Base-by-base conservation (phyloP, 2,113 vertebrate species). In the Loxodonta africana region DNA sequence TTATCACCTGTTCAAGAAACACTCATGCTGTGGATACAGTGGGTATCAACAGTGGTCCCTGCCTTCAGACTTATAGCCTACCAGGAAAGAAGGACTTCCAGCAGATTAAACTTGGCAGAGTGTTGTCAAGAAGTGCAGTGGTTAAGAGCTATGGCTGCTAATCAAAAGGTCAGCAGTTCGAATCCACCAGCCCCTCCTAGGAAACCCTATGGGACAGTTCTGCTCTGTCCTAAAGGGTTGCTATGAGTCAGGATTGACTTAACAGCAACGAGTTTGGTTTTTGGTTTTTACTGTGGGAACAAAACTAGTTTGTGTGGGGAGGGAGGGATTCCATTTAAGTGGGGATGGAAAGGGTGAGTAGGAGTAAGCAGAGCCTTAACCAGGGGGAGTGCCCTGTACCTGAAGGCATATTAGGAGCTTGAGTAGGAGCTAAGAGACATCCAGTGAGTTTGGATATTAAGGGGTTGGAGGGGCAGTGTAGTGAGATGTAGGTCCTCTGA, bases 351-450 rank as follows among this genome's bases (percentile, higher is more conserved):
- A 48, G 51, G 60, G 17, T n/a, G 41, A 77, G 78, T 53, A 41
- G 57, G 44, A 30, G 30, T 57, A 10, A 18, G 65, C 67, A 2
- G 8, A 37, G 25, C 30, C 44, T 28, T 48, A 17, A 17, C 9
- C 0, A 3, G 74, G 26, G 51, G 20, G 60, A 78, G 60, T 57
- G 4, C 30, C 37, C 44, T 14, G 63, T 21, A 4, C 0, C 0
- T 8, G 12, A 23, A 88, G 63, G 73, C 12, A 21, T 25, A 5
- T 37, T 4, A 5, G 18, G 62, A n/a, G 20, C 1, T 8, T 51
- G 41, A 88, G 30, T 33, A 88, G 25, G 26, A 3, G 25, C 57
- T 44, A 46, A 53, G 85, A 63, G 67, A 63, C 25, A 41, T 37
- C 7, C 8, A 5, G 23, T 4, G 26, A n/a, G 46, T 62, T 26